These are phyloP conservation scores for Ptiloglossa arizonensis DNA, from an alignment of 1,140 invertebrate genomes.

Conservation along the genomic window DNA sequence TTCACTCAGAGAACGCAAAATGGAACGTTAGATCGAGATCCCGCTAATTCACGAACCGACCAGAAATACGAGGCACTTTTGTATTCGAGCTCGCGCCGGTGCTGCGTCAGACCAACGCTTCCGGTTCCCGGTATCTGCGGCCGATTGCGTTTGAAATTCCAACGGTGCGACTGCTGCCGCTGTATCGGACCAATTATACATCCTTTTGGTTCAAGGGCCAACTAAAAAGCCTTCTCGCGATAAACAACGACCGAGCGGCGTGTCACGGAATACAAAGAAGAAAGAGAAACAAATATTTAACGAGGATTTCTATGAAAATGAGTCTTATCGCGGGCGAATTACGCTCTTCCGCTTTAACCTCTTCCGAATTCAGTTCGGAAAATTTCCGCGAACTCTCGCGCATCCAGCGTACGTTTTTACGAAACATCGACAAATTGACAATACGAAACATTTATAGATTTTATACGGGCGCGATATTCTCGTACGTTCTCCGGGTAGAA, in stretches of 20 bases:
- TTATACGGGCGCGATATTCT: too few relatives aligned
- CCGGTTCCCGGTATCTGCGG: slow-evolving; percentile 6
- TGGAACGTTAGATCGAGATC: slow-evolving; percentile 32
- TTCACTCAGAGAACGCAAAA: slow-evolving; percentile 24
- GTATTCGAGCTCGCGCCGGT: background rate
- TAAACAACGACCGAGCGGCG: slow-evolving; percentile 11
- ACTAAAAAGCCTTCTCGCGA: slow-evolving; percentile 2
- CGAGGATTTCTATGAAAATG: background rate
- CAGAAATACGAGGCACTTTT: slow-evolving; percentile 30
- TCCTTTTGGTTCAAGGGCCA: background rate
- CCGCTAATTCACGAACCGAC: slow-evolving; percentile 18
- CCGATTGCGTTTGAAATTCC: slow-evolving; percentile 37
- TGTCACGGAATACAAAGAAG: background rate
- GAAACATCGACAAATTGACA: too few relatives aligned
- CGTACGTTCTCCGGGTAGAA: too few relatives aligned
- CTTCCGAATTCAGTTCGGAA: too few relatives aligned
- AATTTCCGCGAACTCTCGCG: too few relatives aligned
- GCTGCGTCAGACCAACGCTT: slow-evolving; percentile 19
- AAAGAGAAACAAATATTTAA: too few relatives aligned
- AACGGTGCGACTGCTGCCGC: background rate
- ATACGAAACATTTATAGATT: too few relatives aligned
- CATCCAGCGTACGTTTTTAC: too few relatives aligned
- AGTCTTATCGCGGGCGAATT: background rate
- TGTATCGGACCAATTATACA: slow-evolving; percentile 23
- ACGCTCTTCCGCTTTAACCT: background rate